These are phyloP conservation scores for Apomyelois bistriatella DNA, from an alignment of 2,888 invertebrate species.

Conservation along the genomic window DNA sequence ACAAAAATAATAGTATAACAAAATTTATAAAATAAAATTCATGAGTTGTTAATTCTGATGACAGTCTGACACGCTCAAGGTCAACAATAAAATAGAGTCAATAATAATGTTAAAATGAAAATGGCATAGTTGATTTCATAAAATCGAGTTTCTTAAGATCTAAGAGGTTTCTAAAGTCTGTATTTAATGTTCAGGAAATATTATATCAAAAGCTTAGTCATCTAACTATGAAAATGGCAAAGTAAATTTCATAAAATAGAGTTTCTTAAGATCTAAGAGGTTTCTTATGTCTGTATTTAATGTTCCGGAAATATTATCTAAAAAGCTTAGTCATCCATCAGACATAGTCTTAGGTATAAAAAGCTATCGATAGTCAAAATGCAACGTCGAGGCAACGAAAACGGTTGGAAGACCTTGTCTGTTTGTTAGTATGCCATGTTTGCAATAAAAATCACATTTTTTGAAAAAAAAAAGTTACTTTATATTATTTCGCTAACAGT, in stretches of 20 bases:
- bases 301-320: not conserved
- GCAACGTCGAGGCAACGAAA: not conserved
- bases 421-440: not conserved
- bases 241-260: not conserved
- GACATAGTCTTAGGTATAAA: not conserved
- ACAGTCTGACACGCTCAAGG: too few relatives aligned
- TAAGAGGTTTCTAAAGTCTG: too few relatives aligned
- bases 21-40: too few relatives aligned
- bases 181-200: not conserved
- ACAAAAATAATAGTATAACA: too few relatives aligned
- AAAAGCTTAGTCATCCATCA: not conserved
- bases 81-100: too few relatives aligned
- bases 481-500: not conserved
- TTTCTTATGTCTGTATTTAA: not conserved
- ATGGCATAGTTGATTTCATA: too few relatives aligned
- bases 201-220: not conserved
- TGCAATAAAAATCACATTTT: too few relatives aligned
- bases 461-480: not conserved
- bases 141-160: not conserved
- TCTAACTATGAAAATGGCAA: too few relatives aligned
- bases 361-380: not conserved
- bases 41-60: too few relatives aligned
- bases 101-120: too few relatives aligned
- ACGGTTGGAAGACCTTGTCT: conserved; percentile 1
- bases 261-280: too few relatives aligned